Evolutionary conservation across 2,888 invertebrate genomes (phyloP), one percentile per base, ranked within the genome.

Genomic region (Netelia melanura): DNA sequence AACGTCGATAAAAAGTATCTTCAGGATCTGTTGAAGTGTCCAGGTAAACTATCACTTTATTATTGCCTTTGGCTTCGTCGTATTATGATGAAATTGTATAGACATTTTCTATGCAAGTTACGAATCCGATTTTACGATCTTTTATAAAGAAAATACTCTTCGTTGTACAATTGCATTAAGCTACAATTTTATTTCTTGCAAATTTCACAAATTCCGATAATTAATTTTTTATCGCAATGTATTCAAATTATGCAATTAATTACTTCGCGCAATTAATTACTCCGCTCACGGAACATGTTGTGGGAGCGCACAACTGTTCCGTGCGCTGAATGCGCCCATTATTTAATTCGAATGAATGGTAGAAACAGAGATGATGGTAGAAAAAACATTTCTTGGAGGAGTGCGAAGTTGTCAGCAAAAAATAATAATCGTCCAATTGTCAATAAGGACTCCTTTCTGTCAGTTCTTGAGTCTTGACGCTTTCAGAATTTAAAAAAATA

Each of bases 1-100:
- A 91, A 91, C 58, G 88, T 90, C 30, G 92, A 92, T 62, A 92
- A 90, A 72, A 90, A 89, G 17, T 92, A 92, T 76, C 87, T 92
- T 62, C 90, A 92, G 71, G 89, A 90, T 84, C 87, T 92, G 0
- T 43, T 92, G 0, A 91, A 91, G 79, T 85, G 90, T 30, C 89
- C 92, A 87, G 92, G 92, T 92, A 88, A 83, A 58, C 54, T 56
- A 43, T 30, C 23, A 65, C 17, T 14, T 10, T 17, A 61, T 79
- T 43, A 48, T 38, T 6, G 38, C 38, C 6, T 1, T 38, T 38
- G 38, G 6, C 38, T 38, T 38, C 38, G 8, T 38, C 8, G 5
- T 38, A 6, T 3, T 38, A 6, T 38, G 6, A 38, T 38, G 6
- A 38, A 38, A 38, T 38, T 38, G 5, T 38, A 6, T 38, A 6